Evolutionary conservation across 1,140 invertebrate genomes (phyloP).

Genomic region (Leguminivora glycinivorella): DNA sequence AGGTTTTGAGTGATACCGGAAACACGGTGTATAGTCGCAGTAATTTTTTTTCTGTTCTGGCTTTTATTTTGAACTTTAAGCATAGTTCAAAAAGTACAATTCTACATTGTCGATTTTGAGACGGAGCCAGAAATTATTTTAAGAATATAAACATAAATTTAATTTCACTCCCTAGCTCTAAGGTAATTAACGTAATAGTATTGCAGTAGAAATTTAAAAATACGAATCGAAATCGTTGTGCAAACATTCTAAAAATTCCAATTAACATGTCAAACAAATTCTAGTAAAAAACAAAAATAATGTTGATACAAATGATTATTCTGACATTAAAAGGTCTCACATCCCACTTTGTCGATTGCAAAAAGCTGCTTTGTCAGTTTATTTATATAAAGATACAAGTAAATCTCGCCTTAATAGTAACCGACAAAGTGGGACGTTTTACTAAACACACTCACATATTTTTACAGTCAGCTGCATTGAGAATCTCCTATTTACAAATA

Average conservation of each 20-base stretch:
- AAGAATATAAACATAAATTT: not conserved
- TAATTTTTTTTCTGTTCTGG: too few species aligned
- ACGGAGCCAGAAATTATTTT: not conserved
- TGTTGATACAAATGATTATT: not conserved
- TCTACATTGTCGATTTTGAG: not conserved
- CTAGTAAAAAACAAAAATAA: not conserved
- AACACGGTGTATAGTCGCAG: too few species aligned
- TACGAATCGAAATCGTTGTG: not conserved
- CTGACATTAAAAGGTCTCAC: not conserved
- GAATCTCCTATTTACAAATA: too few species aligned
- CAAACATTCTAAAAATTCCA: not conserved
- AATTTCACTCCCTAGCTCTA: not conserved
- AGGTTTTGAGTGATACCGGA: too few species aligned
- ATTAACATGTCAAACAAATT: not conserved
- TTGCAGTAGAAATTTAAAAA: not conserved
- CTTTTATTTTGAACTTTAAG: too few species aligned
- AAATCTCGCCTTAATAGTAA: too few species aligned
- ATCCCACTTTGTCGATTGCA: too few species aligned
- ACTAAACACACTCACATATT: too few species aligned
- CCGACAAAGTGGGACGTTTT: too few species aligned
- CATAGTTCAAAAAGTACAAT: not conserved
- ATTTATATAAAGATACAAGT: too few species aligned
- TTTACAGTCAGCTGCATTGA: too few species aligned
- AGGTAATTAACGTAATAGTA: not conserved
- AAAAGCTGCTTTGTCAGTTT: too few species aligned